Conservation (phyloP, 2,888 invertebrate genomes). For the Pseudanteris insignis region DNA sequence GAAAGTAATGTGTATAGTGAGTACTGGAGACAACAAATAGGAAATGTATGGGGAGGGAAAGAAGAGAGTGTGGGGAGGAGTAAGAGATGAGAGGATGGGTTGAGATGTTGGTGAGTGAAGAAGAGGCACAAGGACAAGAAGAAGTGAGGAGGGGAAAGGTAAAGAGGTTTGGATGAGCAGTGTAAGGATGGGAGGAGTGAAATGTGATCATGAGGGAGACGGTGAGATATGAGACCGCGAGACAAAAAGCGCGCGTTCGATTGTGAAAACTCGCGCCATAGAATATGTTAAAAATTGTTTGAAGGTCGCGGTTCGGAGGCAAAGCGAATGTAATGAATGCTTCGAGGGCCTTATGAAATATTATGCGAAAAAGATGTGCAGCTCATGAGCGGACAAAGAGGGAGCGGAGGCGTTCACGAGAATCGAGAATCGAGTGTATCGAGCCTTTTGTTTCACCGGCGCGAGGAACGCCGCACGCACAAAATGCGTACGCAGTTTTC, state of each 20-base stretch:
- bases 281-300: conserved; percentile 41
- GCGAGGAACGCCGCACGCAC: neutral
- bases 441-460: conserved; percentile 44
- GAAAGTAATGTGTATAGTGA: too few relatives aligned
- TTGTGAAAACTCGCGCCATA: conserved; percentile 41
- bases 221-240: too few relatives aligned
- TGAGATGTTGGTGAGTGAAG: too few relatives aligned
- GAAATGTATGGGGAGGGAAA: too few relatives aligned
- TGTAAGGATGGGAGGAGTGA: too few relatives aligned
- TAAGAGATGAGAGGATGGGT: too few relatives aligned
- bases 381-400: conserved; percentile 43
- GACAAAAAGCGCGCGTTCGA: conserved; percentile 39
- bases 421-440: conserved; percentile 46
- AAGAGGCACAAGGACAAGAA: too few relatives aligned
- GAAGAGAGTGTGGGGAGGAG: too few relatives aligned
- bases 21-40: too few relatives aligned
- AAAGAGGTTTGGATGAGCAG: too few relatives aligned
- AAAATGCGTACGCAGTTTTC: conserved; percentile 18
- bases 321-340: conserved; percentile 42
- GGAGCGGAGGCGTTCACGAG: conserved; percentile 45
- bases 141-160: too few relatives aligned
- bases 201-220: too few relatives aligned
- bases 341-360: conserved; percentile 42
- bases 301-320: conserved; percentile 34
- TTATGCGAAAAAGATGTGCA: conserved; percentile 43